A percentile compares a stretch with the other conserved stretches of the same genome.
Conservation (phyloP, 2,888 invertebrate genomes). For the Allolobophora icterica region DNA sequence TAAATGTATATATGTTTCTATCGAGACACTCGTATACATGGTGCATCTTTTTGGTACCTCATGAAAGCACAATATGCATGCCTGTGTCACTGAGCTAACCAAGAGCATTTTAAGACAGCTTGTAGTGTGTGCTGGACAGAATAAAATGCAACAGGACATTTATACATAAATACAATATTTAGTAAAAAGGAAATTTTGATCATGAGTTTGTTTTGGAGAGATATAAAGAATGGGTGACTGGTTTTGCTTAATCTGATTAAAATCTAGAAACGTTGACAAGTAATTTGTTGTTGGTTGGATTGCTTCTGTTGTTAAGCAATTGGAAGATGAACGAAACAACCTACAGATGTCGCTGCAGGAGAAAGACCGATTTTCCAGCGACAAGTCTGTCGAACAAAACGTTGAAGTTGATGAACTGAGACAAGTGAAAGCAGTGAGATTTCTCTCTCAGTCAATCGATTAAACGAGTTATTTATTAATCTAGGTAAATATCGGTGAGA, state of each 20-base stretch:
- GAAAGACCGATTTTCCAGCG: constrained; percentile 4
- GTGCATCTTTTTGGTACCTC: not conserved
- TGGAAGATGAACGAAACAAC: not conserved
- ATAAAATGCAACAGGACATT: too few relatives aligned
- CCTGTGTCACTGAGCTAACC: too few relatives aligned
- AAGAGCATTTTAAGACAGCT: not conserved
- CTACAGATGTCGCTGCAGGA: not conserved
- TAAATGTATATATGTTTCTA: not conserved
- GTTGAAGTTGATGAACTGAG: constrained; percentile 1
- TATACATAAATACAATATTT: too few relatives aligned
- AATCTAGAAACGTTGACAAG: not conserved
- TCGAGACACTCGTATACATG: not conserved
- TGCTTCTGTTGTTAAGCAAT: not conserved
- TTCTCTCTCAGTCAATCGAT: not conserved
- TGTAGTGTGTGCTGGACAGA: not conserved
- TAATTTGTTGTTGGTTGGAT: not conserved
- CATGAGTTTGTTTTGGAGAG: not conserved
- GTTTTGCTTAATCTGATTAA: not conserved
- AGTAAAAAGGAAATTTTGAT: not conserved
- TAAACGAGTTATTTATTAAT: not conserved
- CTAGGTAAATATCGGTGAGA: not conserved
- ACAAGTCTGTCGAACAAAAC: not conserved
- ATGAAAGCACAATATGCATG: not conserved
- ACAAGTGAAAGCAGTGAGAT: not conserved
- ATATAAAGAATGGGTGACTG: not conserved